A percentile compares a stretch with the other conserved stretches of the same genome.
These are phyloP conservation scores for Pheosia gnoma DNA, from an alignment of 2,888 invertebrate genomes.

Conservation along the genomic window DNA sequence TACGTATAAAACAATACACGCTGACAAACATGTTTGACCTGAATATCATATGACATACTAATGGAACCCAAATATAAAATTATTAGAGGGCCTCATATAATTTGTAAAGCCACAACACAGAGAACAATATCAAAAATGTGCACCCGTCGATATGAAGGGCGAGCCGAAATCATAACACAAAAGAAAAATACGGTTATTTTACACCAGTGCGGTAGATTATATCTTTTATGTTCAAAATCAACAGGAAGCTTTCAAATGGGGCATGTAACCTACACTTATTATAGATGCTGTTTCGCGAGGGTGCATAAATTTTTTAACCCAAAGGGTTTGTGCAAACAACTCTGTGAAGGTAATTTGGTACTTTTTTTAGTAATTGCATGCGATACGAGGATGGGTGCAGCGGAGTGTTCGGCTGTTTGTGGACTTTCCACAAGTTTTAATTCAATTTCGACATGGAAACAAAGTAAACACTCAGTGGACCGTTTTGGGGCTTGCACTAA, in stretches of 20 bases:
- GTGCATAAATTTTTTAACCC: constrained; percentile 78
- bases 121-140: constrained; percentile 60
- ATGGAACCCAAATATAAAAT: neutral
- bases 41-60: neutral
- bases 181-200: constrained; percentile 82
- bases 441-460: constrained; percentile 60
- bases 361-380: constrained; percentile 63
- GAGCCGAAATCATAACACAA: constrained; percentile 74
- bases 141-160: constrained; percentile 67
- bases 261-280: constrained; percentile 84
- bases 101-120: constrained; percentile 57
- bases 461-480: constrained; percentile 59
- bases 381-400: constrained; percentile 42
- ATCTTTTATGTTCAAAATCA: constrained; percentile 83
- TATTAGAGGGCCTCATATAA: constrained; percentile 16
- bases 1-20: constrained; percentile 1
- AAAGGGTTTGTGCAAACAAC: constrained; percentile 77
- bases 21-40: constrained; percentile 2
- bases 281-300: constrained; percentile 72
- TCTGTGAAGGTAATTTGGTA: constrained; percentile 46
- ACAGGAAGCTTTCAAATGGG: constrained; percentile 83
- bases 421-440: constrained; percentile 61
- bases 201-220: constrained; percentile 83
- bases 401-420: constrained; percentile 34
- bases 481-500: constrained; percentile 52